Conservation (phyloP, 1,140 invertebrate genomes). For the Leptopilina boulardi region DNA sequence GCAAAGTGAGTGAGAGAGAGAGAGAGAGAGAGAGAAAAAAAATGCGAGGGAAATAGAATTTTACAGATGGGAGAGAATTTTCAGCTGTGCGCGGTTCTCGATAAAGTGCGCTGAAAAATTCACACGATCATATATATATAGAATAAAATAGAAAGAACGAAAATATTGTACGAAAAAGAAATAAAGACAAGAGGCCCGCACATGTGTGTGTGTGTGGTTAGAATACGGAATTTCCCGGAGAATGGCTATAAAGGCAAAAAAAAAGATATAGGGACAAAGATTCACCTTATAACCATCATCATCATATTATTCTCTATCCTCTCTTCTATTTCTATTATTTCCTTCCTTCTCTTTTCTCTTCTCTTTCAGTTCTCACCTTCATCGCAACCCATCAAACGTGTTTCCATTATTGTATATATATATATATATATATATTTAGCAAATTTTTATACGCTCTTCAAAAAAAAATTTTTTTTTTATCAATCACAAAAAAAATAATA, state of each 20-base stretch:
- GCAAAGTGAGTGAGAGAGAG: too few relatives aligned
- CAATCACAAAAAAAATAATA: too few relatives aligned
- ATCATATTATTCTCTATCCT: slow-evolving; percentile 39
- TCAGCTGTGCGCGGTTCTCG: neutral
- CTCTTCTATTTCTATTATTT: slow-evolving; percentile 29
- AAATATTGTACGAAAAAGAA: too few relatives aligned
- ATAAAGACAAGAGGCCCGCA: neutral
- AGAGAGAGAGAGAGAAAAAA: neutral
- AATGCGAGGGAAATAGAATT: too few relatives aligned
- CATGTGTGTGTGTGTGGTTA: neutral
- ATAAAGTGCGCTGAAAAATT: slow-evolving; percentile 20
- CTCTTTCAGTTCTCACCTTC: neutral
- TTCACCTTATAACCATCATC: slow-evolving; percentile 60
- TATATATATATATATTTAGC: slow-evolving; percentile 21
- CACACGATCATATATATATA: neutral
- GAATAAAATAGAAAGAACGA: too few relatives aligned
- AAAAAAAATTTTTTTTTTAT: too few relatives aligned
- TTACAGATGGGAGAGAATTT: neutral
- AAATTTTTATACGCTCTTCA: neutral
- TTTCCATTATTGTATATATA: neutral
- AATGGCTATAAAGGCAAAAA: too few relatives aligned
- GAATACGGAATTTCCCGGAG: slow-evolving; percentile 52
- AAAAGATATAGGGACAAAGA: slow-evolving; percentile 60
- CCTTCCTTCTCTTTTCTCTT: slow-evolving; percentile 34
- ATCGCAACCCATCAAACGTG: neutral